A percentile compares a stretch with the other conserved stretches of the same genome.
Evolutionary conservation across 2,113 vertebrate species (phyloP).

Genomic region (Stomatorhinus ivindoensis): DNA sequence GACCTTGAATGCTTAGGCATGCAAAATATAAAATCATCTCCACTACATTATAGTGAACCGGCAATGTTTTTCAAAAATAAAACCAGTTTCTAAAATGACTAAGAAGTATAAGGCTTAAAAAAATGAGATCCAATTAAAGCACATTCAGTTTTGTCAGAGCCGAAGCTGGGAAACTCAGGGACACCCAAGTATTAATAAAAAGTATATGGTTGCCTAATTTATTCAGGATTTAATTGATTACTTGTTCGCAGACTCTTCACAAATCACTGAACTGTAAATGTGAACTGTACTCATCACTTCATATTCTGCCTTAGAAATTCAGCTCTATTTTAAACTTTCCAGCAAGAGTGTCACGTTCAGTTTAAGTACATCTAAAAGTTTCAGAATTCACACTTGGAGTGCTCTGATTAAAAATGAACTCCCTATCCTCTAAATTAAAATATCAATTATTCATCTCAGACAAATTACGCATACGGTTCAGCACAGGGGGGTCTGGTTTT

Average conservation of each 20-base stretch:
- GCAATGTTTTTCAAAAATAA: neutral
- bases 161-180: neutral
- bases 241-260: neutral
- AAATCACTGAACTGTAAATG: conserved; percentile 9
- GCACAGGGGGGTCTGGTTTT: neutral
- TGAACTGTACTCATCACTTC: neutral
- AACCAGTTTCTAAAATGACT: neutral
- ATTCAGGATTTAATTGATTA: neutral
- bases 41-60: neutral
- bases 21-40: neutral
- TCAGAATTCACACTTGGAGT: neutral
- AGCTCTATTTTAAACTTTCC: neutral
- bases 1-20: neutral
- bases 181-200: neutral
- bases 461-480: conserved; percentile 9
- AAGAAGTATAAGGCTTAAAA: neutral
- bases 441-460: conserved; percentile 14
- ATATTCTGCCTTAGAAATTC: neutral
- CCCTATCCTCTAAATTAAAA: conserved; percentile 8
- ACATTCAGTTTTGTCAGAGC: neutral
- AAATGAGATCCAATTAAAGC: neutral
- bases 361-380: neutral
- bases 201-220: neutral
- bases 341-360: neutral
- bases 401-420: neutral